These are phyloP conservation scores for Ormia ochracea DNA, from an alignment of 2,888 invertebrate species.

Conservation along the genomic window DNA sequence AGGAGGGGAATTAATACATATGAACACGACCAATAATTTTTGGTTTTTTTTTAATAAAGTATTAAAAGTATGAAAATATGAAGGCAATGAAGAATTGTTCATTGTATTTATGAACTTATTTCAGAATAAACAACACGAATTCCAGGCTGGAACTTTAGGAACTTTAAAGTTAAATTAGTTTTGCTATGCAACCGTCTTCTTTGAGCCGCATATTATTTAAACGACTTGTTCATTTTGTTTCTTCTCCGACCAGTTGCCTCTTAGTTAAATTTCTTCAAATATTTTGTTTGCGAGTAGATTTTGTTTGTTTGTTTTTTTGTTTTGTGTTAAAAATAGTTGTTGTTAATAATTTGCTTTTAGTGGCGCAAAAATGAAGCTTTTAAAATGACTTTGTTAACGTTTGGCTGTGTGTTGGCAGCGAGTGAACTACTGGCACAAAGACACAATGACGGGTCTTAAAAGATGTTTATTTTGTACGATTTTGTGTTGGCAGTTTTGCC, in stretches of 20 bases:
- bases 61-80: too few relatives aligned
- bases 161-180: too few relatives aligned
- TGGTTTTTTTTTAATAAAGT: too few relatives aligned
- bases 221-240: not conserved
- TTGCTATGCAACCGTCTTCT: too few relatives aligned
- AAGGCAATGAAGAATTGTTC: too few relatives aligned
- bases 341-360: not conserved
- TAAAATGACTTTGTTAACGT: conserved; percentile 13
- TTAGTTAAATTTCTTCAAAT: conserved; percentile 3
- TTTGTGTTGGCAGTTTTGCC: conserved; percentile 43
- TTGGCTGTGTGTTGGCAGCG: conserved; percentile 14
- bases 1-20: too few relatives aligned
- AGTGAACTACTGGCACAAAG: conserved; percentile 44
- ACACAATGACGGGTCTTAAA: conserved; percentile 40
- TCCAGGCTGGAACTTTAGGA: too few relatives aligned
- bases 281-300: not conserved
- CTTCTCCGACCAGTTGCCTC: too few relatives aligned
- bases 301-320: not conserved
- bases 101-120: too few relatives aligned
- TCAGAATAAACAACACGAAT: too few relatives aligned
- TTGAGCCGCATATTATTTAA: not conserved
- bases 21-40: too few relatives aligned
- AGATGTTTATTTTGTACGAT: conserved; percentile 13
- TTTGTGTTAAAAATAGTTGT: conserved; percentile 23
- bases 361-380: not conserved